Percentiles rank a stretch among this genome's conserved stretches.
Evolutionary conservation across 2,888 invertebrate species (phyloP).

Genomic region (Xiphydria camelus): DNA sequence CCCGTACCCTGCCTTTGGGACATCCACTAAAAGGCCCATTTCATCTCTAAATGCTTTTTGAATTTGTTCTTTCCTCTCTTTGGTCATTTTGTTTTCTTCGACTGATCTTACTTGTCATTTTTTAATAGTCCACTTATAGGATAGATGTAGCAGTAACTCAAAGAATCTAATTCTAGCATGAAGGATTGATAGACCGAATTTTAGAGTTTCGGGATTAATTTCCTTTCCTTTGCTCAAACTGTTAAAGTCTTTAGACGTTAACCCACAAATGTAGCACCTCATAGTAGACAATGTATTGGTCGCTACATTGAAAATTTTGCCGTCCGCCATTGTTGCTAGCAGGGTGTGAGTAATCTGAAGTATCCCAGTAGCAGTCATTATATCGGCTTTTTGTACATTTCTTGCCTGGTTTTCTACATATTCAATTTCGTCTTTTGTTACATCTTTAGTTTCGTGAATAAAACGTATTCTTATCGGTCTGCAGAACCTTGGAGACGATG

Average conservation of each 20-base stretch:
- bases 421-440: conserved; percentile 21
- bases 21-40: too few relatives aligned
- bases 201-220: conserved; percentile 24
- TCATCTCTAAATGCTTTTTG: too few relatives aligned
- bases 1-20: too few relatives aligned
- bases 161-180: too few relatives aligned
- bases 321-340: conserved; percentile 39
- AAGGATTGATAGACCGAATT: conserved; percentile 30
- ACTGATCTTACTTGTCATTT: too few relatives aligned
- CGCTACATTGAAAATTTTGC: conserved; percentile 44
- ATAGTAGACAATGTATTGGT: conserved; percentile 40
- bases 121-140: too few relatives aligned
- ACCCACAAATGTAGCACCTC: conserved; percentile 44
- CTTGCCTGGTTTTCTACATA: conserved; percentile 25
- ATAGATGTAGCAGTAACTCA: too few relatives aligned
- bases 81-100: too few relatives aligned
- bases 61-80: too few relatives aligned
- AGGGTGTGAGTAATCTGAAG: conserved; percentile 27
- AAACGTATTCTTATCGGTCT: conserved; percentile 28
- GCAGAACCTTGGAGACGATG: conserved; percentile 35
- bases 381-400: too few relatives aligned
- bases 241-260: conserved; percentile 46
- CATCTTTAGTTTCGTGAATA: conserved; percentile 21
- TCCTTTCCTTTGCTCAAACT: conserved; percentile 26
- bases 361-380: neutral